Evolutionary conservation across 2,888 invertebrate genomes (phyloP).

Genomic region (Deilephila porcellus): DNA sequence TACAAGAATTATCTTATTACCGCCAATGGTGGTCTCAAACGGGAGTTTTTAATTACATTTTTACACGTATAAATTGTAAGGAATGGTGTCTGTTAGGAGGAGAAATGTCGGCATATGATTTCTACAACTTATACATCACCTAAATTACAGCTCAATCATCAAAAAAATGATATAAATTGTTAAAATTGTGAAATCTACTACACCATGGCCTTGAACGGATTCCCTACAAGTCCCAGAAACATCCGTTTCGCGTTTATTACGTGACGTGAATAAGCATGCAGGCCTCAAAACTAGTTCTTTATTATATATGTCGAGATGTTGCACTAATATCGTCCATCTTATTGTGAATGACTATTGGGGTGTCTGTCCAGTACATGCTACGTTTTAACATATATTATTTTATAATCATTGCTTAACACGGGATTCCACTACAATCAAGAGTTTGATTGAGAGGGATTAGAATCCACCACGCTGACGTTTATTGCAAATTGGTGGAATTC

Average conservation of each 20-base stretch:
- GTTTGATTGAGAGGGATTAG: too few relatives aligned
- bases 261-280: constrained; percentile 4
- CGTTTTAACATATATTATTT: too few relatives aligned
- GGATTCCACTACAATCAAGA: background rate
- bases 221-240: constrained; percentile 7
- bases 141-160: background rate
- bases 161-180: background rate
- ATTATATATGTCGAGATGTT: background rate
- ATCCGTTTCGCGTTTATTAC: constrained; percentile 1
- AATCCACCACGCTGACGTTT: too few relatives aligned
- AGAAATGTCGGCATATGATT: too few relatives aligned
- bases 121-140: too few relatives aligned
- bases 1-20: background rate
- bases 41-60: background rate
- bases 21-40: background rate
- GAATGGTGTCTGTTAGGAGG: too few relatives aligned
- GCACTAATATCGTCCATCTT: constrained; percentile 1
- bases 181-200: background rate
- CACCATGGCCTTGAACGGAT: constrained; percentile 1
- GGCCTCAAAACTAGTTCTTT: constrained; percentile 11
- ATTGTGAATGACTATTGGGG: background rate
- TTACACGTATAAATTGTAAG: background rate
- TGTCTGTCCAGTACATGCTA: too few relatives aligned
- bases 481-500: background rate
- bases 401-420: background rate